phyloP scores from a whole-genome alignment of 2,888 invertebrate genomes.

The Melolontha melolontha region DNA sequence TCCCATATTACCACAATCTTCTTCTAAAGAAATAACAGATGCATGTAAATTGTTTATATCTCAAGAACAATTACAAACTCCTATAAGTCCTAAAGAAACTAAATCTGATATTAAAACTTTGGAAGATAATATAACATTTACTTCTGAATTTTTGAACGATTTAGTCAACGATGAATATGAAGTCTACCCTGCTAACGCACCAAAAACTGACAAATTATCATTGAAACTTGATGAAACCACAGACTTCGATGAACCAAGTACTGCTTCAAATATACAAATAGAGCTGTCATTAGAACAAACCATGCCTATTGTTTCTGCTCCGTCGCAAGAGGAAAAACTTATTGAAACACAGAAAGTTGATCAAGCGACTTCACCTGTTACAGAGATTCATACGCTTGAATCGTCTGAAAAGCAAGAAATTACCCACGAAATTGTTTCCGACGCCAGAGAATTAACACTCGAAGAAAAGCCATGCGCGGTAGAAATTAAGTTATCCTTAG shows the following conservation, averaged over 20 bases:
- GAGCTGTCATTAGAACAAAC: constrained; percentile 55
- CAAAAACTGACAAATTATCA: background rate
- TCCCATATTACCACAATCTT: constrained; percentile 1
- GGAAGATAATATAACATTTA: constrained; percentile 42
- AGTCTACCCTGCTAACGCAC: constrained; percentile 7
- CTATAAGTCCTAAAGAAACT: background rate
- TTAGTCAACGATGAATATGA: constrained; percentile 39
- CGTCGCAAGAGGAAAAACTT: constrained; percentile 39
- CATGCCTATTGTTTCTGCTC: constrained; percentile 17
- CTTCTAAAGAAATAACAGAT: constrained; percentile 6
- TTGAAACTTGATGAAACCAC: background rate
- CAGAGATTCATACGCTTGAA: background rate
- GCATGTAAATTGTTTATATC: constrained; percentile 26
- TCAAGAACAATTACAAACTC: constrained; percentile 15
- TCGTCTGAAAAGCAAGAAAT: background rate
- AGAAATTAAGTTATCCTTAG: constrained; percentile 3
- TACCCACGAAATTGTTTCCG: background rate
- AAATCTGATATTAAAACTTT: constrained; percentile 38
- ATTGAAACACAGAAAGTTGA: constrained; percentile 41
- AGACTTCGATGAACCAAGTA: constrained; percentile 9
- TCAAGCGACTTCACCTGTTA: constrained; percentile 42
- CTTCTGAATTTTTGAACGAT: constrained; percentile 42
- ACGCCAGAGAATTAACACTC: background rate
- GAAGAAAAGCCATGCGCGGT: background rate
- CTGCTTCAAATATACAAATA: constrained; percentile 56